Conservation (phyloP, 2,888 invertebrate genomes). For the Drosophila atripex region DNA sequence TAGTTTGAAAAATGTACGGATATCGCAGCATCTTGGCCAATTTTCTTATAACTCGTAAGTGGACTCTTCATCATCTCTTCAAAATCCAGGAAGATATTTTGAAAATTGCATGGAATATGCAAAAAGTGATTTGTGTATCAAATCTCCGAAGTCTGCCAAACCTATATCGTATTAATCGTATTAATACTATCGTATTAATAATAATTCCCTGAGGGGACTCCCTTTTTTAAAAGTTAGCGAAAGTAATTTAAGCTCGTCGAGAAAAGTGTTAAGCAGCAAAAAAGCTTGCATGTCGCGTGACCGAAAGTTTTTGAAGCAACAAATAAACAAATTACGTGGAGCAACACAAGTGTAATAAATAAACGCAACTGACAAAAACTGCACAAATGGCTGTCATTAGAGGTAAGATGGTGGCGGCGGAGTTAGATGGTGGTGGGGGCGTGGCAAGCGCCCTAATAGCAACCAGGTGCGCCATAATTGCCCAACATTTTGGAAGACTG, state of each 20-base stretch:
- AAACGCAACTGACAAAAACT: constrained; percentile 70
- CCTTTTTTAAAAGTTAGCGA: constrained; percentile 43
- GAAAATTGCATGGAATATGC: too few species aligned
- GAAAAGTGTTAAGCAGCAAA: constrained; percentile 10
- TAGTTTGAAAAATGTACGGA: too few species aligned
- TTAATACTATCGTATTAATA: too few species aligned
- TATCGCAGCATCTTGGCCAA: too few species aligned
- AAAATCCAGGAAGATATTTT: too few species aligned
- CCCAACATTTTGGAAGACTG: constrained; percentile 63
- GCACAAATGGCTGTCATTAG: constrained; percentile 74
- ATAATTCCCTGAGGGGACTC: not conserved
- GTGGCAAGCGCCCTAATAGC: constrained; percentile 41
- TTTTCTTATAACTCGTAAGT: too few species aligned
- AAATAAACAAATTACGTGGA: constrained; percentile 64
- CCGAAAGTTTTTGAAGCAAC: constrained; percentile 48
- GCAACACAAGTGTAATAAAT: constrained; percentile 65
- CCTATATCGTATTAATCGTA: too few species aligned
- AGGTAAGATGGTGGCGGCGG: constrained; percentile 38
- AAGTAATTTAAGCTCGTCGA: constrained; percentile 41
- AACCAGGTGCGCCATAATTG: constrained; percentile 72
- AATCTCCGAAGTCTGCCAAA: too few species aligned
- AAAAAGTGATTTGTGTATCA: too few species aligned
- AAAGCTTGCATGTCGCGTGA: constrained; percentile 28
- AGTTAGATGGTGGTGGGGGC: constrained; percentile 12
- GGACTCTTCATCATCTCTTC: too few species aligned